Base-by-base conservation (phyloP, 2,113 vertebrate genomes). In the Lophochroa leadbeateri region DNA sequence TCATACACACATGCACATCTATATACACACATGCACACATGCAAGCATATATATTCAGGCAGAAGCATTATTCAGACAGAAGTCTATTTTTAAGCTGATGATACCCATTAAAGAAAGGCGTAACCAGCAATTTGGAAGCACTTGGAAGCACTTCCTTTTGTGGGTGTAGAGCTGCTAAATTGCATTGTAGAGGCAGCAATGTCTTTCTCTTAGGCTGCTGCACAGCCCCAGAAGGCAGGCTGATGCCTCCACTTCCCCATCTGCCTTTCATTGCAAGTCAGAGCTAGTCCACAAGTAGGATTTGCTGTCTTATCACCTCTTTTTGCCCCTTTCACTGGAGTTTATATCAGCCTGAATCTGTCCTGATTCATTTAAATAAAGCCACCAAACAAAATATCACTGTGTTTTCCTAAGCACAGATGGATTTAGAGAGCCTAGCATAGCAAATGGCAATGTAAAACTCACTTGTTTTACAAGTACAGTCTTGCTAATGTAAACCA, bases 351-450 rank as follows among this genome's bases (percentile, higher is more conserved):
- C 29, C 78, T 44, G 29, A 37, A 70, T 85, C 65, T 81, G 76
- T 70, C 35, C 55, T 31, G 41, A 31, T 28, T 92, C 49, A 41
- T 84, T 89, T 84, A 91, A 96, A 85, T n/a, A 82, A 88, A 91
- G 47, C 43, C 44, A 29, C 88, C 53, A 86, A 78, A 82, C 55
- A 84, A 83, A 60, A 68, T 6, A 53, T 35, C n/a, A 23, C 61
- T 39, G 33, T 39, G 53, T 86, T 88, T 93, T 92, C 80, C 79
- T 39, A 79, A 92, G 92, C 44, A 39, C 35, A 53, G 21, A 52
- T 11, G 31, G 77, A 58, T 89, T 82, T 49, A 72, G 46, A 82
- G 74, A 70, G 53, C 49, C 67, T 2, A 17, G 37, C 4, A 4
- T 10, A 85, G 70, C 58, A 77, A 91, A 82, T 11, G 5, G 77